Conservation (phyloP, 1,140 invertebrate genomes). For the Papilio polytes region DNA sequence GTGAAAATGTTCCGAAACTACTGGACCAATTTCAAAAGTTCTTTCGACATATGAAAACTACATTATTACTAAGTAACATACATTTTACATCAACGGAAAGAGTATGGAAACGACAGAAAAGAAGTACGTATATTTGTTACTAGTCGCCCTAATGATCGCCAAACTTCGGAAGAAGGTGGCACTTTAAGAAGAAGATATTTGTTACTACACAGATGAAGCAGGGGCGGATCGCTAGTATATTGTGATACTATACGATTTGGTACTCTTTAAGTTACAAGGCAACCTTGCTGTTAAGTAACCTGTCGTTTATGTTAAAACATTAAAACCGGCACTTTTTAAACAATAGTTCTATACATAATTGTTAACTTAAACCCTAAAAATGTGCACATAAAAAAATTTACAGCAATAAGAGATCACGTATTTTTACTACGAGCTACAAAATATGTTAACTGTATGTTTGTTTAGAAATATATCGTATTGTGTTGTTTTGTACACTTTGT, state of each 20-base stretch:
- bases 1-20: no score
- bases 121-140: no score
- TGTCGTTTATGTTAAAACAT: neutral
- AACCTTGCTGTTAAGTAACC: neutral
- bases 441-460: neutral
- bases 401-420: neutral
- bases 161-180: no score
- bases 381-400: slow-evolving; percentile 5
- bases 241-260: neutral
- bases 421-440: neutral
- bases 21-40: no score
- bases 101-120: no score
- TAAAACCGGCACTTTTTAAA: neutral
- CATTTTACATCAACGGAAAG: no score
- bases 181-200: no score
- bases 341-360: neutral
- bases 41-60: no score
- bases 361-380: neutral
- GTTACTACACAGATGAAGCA: no score
- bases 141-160: no score
- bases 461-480: neutral
- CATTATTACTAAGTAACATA: no score
- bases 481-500: slow-evolving; percentile 3
- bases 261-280: neutral
- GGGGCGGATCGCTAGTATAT: no score